Percentiles rank a stretch among this genome's conserved stretches.
Evolutionary conservation across 2,888 invertebrate species (phyloP).

Genomic region (Lepetodrilus schrolli): DNA sequence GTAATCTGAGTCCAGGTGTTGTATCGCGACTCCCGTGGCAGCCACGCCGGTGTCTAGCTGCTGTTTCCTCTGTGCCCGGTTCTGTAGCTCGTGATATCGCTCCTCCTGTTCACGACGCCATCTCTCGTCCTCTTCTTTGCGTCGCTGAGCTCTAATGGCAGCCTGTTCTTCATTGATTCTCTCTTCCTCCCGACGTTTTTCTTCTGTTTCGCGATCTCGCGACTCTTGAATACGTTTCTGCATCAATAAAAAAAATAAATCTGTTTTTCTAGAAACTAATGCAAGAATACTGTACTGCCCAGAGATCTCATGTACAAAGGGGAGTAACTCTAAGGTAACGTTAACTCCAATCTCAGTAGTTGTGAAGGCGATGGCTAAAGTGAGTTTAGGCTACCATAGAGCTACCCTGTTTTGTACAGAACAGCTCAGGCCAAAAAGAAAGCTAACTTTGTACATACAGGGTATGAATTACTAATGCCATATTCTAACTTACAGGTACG

Average conservation of each 20-base stretch:
- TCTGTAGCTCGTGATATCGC: conserved; percentile 57
- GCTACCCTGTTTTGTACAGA: too few species aligned
- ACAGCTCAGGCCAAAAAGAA: too few species aligned
- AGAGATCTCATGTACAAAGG: too few species aligned
- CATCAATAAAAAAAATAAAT: background rate
- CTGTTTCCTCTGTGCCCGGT: conserved; percentile 56
- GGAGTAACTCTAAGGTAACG: too few species aligned
- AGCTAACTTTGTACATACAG: too few species aligned
- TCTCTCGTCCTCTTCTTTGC: conserved; percentile 63
- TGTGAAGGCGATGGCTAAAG: too few species aligned
- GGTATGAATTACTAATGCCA: too few species aligned
- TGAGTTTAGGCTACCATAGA: too few species aligned
- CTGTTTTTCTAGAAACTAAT: too few species aligned
- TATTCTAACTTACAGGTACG: too few species aligned
- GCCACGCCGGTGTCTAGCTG: background rate
- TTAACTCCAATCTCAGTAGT: too few species aligned
- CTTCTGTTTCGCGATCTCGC: background rate
- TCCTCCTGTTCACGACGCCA: conserved; percentile 63
- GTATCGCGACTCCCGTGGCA: background rate
- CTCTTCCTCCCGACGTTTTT: conserved; percentile 41
- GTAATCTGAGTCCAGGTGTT: background rate
- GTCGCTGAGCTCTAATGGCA: conserved; percentile 39
- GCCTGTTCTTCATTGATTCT: conserved; percentile 58
- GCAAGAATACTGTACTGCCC: too few species aligned
- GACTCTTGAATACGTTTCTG: conserved; percentile 43